A percentile compares a stretch with the other conserved stretches of the same genome.
Conservation (phyloP, 2,797 vertebrate species). For the Cuniculus paca region DNA sequence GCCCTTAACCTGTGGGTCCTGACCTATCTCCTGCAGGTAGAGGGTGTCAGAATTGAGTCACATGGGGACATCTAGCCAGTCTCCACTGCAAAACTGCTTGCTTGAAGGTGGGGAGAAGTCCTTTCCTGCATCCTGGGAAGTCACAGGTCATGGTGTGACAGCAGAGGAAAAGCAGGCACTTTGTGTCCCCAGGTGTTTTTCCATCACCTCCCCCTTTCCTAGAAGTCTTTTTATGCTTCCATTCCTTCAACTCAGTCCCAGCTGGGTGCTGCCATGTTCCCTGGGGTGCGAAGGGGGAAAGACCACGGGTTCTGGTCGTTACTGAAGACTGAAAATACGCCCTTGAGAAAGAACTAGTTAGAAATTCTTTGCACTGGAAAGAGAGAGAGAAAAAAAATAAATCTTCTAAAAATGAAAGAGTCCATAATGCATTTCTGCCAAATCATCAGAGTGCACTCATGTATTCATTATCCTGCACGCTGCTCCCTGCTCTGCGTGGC, state of each 20-base stretch:
- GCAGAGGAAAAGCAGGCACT: no score
- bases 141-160: neutral
- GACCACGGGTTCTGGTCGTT: neutral
- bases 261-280: neutral
- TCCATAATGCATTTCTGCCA: constrained; percentile 58
- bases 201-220: neutral
- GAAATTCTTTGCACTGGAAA: constrained; percentile 29
- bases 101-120: neutral
- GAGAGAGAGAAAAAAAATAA: neutral
- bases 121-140: neutral
- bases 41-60: neutral
- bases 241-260: neutral
- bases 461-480: constrained; percentile 62
- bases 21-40: neutral
- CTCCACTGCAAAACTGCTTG: neutral
- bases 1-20: no score
- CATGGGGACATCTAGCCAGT: neutral
- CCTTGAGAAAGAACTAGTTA: constrained; percentile 50
- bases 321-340: neutral
- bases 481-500: neutral
- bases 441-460: constrained; percentile 69
- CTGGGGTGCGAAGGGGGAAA: neutral
- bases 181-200: neutral
- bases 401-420: constrained; percentile 61
- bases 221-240: neutral